Percentiles rank a stretch among this genome's conserved stretches.
These are phyloP conservation scores for Promerops cafer DNA, from an alignment of 2,113 vertebrate species.

Conservation along the genomic window DNA sequence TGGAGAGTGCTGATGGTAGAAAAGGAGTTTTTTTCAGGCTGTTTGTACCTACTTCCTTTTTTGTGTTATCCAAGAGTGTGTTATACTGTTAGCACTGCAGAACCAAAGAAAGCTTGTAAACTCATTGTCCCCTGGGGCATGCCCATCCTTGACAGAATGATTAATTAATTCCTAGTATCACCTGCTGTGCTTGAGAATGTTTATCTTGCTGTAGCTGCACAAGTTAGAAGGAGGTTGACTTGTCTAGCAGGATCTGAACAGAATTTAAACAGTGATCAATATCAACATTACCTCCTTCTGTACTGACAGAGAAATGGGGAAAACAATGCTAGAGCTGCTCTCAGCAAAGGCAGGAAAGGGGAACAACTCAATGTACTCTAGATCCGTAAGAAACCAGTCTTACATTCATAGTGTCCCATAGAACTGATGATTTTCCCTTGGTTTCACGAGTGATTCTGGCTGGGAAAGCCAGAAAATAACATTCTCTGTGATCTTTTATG, in stretches of 20 bases:
- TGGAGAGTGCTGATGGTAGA: background rate
- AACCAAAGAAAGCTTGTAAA: background rate
- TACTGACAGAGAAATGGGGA: background rate
- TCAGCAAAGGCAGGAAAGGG: background rate
- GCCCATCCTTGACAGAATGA: background rate
- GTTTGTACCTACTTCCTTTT: background rate
- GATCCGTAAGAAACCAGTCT: background rate
- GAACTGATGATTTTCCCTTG: background rate
- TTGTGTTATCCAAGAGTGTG: background rate
- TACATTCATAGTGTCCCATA: background rate
- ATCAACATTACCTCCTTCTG: background rate
- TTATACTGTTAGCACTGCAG: background rate
- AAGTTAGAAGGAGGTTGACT: background rate
- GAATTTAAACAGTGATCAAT: background rate
- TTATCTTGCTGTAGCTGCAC: background rate
- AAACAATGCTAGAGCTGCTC: background rate
- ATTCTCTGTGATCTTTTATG: background rate
- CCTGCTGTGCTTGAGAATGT: background rate
- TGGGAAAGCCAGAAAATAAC: background rate
- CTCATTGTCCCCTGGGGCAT: accelerated
- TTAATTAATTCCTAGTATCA: background rate
- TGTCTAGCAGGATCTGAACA: background rate
- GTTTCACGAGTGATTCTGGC: background rate
- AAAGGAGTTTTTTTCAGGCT: background rate
- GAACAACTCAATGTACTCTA: background rate